Percentiles rank a stretch among this genome's conserved stretches.
Conservation (phyloP, 2,113 vertebrate species). For the Smithornis capensis region DNA sequence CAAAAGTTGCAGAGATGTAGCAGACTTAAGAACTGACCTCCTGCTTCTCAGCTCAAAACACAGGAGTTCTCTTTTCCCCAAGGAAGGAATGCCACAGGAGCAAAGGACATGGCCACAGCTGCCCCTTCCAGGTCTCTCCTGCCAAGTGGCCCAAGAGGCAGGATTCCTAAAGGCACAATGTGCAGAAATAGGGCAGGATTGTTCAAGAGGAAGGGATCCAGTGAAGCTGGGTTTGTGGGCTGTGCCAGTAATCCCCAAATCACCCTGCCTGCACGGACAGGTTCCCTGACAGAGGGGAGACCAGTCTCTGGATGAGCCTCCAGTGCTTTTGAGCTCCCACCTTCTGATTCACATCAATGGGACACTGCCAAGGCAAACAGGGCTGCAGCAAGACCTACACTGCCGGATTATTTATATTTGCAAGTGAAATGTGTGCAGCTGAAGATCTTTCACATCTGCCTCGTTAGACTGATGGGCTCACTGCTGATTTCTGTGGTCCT, state of each 20-base stretch:
- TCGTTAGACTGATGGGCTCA: not conserved
- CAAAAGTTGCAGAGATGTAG: not conserved
- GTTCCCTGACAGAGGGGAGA: not conserved
- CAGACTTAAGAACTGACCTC: not conserved
- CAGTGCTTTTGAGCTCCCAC: not conserved
- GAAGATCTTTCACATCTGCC: not conserved
- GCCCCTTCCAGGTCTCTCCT: not conserved
- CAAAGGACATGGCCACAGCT: not conserved
- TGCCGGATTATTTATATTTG: not conserved
- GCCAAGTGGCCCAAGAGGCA: not conserved
- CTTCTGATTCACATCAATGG: not conserved
- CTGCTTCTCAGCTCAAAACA: not conserved
- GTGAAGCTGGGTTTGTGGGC: not conserved
- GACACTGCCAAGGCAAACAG: slow-evolving; percentile 17
- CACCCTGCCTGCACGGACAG: slow-evolving; percentile 15
- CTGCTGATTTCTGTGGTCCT: not conserved
- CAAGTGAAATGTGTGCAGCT: not conserved
- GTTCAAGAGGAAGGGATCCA: not conserved
- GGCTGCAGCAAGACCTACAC: not conserved
- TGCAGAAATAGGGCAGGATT: not conserved
- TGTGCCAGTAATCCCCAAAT: not conserved
- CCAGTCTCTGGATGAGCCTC: not conserved
- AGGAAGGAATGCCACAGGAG: not conserved
- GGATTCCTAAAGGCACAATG: not conserved
- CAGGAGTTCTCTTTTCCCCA: not conserved